phyloP scores from a whole-genome alignment of 2,888 invertebrate species.

The Monochamus alternatus region DNA sequence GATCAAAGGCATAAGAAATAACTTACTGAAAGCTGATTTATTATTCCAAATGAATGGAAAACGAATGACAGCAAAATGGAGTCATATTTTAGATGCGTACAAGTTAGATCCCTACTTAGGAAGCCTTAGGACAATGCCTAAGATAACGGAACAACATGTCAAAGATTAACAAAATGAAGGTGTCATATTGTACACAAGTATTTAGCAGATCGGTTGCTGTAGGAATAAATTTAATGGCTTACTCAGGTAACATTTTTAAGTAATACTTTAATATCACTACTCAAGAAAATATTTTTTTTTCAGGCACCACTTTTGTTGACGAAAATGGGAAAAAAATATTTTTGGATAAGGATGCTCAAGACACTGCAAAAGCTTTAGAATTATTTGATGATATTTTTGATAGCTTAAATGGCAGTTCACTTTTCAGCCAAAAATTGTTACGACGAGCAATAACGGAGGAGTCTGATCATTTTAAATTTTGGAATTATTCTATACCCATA shows the following conservation, averaged over 20 bases:
- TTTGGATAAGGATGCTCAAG: constrained; percentile 33
- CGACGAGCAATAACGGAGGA: constrained; percentile 17
- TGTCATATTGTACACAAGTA: constrained; percentile 41
- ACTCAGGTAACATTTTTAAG: constrained; percentile 7
- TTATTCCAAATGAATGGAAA: not conserved
- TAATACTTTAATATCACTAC: not conserved
- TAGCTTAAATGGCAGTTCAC: constrained; percentile 32
- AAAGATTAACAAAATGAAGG: constrained; percentile 47
- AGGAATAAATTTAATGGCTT: constrained; percentile 5
- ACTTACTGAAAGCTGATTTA: constrained; percentile 28
- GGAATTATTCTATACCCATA: constrained; percentile 30
- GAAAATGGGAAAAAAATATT: constrained; percentile 1
- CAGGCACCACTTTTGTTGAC: constrained; percentile 18
- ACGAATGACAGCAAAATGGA: not conserved
- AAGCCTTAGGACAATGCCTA: constrained; percentile 35
- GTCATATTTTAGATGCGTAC: constrained; percentile 33
- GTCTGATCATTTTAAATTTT: constrained; percentile 36
- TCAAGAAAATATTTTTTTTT: not conserved
- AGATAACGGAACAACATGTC: constrained; percentile 40
- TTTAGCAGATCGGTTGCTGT: constrained; percentile 15
- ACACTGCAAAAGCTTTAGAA: constrained; percentile 34
- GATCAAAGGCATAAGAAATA: constrained; percentile 43
- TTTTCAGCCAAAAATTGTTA: constrained; percentile 13
- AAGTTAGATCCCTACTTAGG: constrained; percentile 41
- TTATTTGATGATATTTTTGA: constrained; percentile 38